Evolutionary conservation across 2,797 vertebrate species (phyloP), one percentile per base, ranked within the genome.

Genomic region (Xiphophorus birchmanni): DNA sequence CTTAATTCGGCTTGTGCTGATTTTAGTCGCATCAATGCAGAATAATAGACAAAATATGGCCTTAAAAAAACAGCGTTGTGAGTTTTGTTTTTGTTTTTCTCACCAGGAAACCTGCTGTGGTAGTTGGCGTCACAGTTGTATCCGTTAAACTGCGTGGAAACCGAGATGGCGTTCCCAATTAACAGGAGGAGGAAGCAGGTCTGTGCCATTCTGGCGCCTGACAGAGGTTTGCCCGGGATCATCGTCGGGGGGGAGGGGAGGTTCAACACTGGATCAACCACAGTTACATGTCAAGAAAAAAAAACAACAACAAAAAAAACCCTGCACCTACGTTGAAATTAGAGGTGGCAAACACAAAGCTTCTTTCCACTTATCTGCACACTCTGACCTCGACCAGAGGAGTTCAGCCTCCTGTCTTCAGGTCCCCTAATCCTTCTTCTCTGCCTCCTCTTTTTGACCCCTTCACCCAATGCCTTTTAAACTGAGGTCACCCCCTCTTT

Each of bases 91-190:
- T 47, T 15, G 44, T 13, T n/a, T 78, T 76, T 93, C 98, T 98
- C 96, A 99, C 98, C 98, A 91, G 98, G 98, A 94, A 98, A 99
- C 92, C 98, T 97, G 95, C 98, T 99, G 95, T 99, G 98, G 89
- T 97, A 95, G 93, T 91, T 97, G 88, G 97, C 95, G 84, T 99
- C 98, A 91, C 98, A 99, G 93, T 99, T 99, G 95, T 98, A 99
- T 87, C 98, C 97, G 85, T 98, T 99, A 93, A 99, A 99, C 93
- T 99, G 98, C 81, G 97, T 89, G 78, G 95, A 94, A 86, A 96
- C 96, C 6, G 95, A 94, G 79, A 95, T 86, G 69, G 96, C 91
- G 92, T 95, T 95, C 91, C 94, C 92, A 83, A 93, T 95, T 94
- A 99, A 93, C 91, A 99, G 93, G 90, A 98, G 90, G 92, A 97